Evolutionary conservation across 2,113 vertebrate species (phyloP), one percentile per base, ranked within the genome.

Genomic region (Equus quagga): DNA sequence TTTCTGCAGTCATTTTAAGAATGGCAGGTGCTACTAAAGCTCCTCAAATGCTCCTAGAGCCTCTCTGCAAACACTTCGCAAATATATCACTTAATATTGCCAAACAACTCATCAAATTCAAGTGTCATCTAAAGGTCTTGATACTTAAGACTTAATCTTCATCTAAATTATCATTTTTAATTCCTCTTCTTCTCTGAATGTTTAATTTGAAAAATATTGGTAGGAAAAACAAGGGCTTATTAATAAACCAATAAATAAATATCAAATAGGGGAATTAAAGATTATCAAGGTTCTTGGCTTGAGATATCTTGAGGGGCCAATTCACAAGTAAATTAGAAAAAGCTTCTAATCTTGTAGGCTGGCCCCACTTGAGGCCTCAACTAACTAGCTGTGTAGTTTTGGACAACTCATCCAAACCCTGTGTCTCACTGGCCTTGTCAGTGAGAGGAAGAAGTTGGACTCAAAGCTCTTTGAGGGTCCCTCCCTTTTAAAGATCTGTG

Each of bases 21-120:
- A 26, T 6, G 76, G 24, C 46, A 95, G 62, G 31, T 83, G 15
- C 33, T 90, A 33, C 28, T 76, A 67, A 83, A 58, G 8, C 31
- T 54, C n/a, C n/a, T 79, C 17, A 65, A 72, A 80, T 33, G 21
- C 19, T 69, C 14, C 51, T 56, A 41, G 13, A 67, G 11, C n/a
- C 49, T 85, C 70, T 81, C 21, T 33, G 24, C 19, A 62, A 62
- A 80, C 2, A 8, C 73, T n/a, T 89, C 11, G 89, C 18, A 36
- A 51, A 33, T 51, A 9, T 26, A 17, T 7, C 7, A 41, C 31
- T 81, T 88, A 79, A 70, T 89, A 58, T 97, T 81, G 41, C 31
- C 70, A 91, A 92, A 80, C 44, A 96, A 70, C 73, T 80, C 79
- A 85, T 94, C 49, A 67, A 54, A 23, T 87, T 96, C 67, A 79